A percentile compares a stretch with the other conserved stretches of the same genome.
These are phyloP conservation scores for Anticlea derivata DNA, from an alignment of 2,888 invertebrate species.

Conservation along the genomic window DNA sequence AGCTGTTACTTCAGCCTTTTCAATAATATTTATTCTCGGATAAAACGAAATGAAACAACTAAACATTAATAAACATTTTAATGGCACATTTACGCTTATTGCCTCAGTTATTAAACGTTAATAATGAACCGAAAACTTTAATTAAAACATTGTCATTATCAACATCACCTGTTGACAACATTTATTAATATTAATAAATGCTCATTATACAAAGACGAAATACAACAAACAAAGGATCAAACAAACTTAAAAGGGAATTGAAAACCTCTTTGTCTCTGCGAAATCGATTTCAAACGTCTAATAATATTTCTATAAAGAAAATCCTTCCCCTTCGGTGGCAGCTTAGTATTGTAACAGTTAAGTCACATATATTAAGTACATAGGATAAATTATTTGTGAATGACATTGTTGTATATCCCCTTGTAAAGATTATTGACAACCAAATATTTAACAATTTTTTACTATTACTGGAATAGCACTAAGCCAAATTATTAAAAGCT, in stretches of 20 bases:
- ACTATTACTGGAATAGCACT: too few species aligned
- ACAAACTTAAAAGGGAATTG: constrained; percentile 60
- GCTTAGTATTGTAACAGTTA: constrained; percentile 12
- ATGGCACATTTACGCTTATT: neutral
- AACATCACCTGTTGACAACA: constrained; percentile 1
- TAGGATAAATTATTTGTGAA: too few species aligned
- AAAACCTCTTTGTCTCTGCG: constrained; percentile 55
- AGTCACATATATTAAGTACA: too few species aligned
- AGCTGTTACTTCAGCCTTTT: too few species aligned
- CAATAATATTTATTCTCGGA: too few species aligned
- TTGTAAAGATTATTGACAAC: too few species aligned
- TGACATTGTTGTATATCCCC: too few species aligned
- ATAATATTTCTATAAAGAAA: constrained; percentile 73
- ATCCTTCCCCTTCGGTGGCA: constrained; percentile 46
- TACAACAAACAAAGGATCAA: constrained; percentile 49
- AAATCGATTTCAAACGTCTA: constrained; percentile 70
- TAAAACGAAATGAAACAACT: too few species aligned
- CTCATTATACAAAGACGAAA: constrained; percentile 22
- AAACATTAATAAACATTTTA: neutral
- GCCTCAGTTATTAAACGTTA: constrained; percentile 1
- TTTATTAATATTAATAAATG: constrained; percentile 16
- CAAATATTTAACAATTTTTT: too few species aligned
- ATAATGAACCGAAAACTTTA: constrained; percentile 9
- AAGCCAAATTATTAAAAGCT: too few species aligned
- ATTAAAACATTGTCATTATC: constrained; percentile 10